Evolutionary conservation across 2,113 vertebrate species (phyloP), one percentile per base, ranked within the genome.

Genomic region (Nothoprocta perdicaria): DNA sequence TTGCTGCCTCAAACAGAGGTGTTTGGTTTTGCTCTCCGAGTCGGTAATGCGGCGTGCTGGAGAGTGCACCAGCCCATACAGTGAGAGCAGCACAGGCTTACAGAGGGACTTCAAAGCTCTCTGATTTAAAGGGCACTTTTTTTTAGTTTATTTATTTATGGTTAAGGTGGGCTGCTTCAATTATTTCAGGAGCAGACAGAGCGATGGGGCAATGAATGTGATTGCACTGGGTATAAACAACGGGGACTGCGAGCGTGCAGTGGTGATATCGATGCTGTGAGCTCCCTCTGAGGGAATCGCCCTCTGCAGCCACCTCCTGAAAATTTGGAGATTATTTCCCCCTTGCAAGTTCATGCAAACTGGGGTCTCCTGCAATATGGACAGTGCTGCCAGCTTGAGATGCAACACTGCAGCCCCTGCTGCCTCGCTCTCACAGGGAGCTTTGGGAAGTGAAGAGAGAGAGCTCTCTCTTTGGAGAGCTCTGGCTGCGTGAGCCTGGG

Each of bases 381-480:
- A 46, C 41, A 9, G 62, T 2, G 62, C n/a, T 84, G 80, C 72
- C 27, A 38, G 15, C 71, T 38, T n/a, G 61, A 4, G 62, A 6
- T 62, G 77, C 26, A 21, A 41, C 69, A 24, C 33, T 45, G 53
- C 31, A 40, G 60, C 35, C 27, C 71, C 67, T 62, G 12, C 29
- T 71, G 69, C 74, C 57, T 31, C 3, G 35, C 77, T 87, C 84
- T 55, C 40, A 29, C 27, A 83, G 74, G n/a, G 60, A 78, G 38
- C 57, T 84, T 53, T 46, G 33, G 77, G 73, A 24, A 74, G 50
- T 14, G 38, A 74, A n/a, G n/a, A n/a, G n/a, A n/a, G n/a, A n/a
- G n/a, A n/a, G n/a, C n/a, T n/a, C n/a, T n/a, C n/a, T n/a, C 68
- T 88, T 92, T 86, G 58, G 93, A 91, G 93, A 95, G 90, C 86